Evolutionary conservation across 2,797 vertebrate species (phyloP).

Genomic region (Myotis planiceps): DNA sequence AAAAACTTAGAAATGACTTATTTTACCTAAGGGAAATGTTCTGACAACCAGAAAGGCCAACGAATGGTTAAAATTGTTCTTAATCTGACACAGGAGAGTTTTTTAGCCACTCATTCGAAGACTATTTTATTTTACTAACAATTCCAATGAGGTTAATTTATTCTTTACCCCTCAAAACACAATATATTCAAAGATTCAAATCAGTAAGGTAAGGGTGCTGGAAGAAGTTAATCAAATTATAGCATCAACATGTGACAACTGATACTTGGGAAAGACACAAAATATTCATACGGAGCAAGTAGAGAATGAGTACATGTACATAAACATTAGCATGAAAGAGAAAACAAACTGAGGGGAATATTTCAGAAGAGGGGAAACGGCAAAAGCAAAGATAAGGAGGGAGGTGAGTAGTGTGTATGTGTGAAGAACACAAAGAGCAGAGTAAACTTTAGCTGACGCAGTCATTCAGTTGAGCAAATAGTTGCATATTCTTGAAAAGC

Average conservation of each 20-base stretch:
- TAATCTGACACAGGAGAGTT: neutral
- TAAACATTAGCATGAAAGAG: neutral
- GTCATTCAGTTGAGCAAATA: neutral
- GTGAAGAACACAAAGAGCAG: neutral
- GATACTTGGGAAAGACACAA: neutral
- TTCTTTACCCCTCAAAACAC: neutral
- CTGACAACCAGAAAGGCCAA: conserved; percentile 4
- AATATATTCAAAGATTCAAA: neutral
- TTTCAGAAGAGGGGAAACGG: neutral
- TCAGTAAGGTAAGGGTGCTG: neutral
- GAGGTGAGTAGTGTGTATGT: neutral
- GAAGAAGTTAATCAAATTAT: conserved; percentile 16
- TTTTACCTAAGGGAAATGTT: neutral
- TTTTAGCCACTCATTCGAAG: neutral
- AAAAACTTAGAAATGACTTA: neutral
- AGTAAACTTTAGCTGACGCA: neutral
- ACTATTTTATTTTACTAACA: conserved; percentile 7
- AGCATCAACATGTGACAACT: neutral
- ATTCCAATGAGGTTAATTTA: conserved; percentile 14
- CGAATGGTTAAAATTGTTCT: neutral
- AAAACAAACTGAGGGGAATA: neutral
- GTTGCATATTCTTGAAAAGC: neutral
- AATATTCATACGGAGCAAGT: neutral
- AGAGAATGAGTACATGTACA: neutral
- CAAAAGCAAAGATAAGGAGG: neutral